Evolutionary conservation across 2,113 vertebrate genomes (phyloP), one percentile per base, ranked within the genome.

Genomic region (Gobiocypris rarus): DNA sequence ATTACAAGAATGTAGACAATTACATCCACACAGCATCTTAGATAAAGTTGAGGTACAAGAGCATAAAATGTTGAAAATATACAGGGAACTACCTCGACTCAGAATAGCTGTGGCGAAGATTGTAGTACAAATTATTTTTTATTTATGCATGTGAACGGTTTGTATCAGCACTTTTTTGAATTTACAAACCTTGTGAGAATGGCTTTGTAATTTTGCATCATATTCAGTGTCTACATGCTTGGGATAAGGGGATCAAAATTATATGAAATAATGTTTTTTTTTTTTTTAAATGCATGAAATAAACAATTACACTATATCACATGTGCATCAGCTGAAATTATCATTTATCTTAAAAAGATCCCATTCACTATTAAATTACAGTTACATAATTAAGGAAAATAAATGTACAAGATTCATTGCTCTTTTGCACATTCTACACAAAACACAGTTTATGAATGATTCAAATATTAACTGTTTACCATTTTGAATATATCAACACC

Each of bases 341-440:
- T 76, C 0, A 76, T 76, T 59, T 43, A 31, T 59, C 59, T 54
- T 75, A 65, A 17, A 73, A 84, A 22, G 17, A 58, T 75, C 13
- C 26, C 26, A 2, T 58, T 84, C 38, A 50, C 34, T 67, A 80
- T 81, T 83, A 73, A 70, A 77, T 85, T 71, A 82, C 41, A 86
- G 48, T 56, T 70, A 86, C 75, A 77, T 70, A 45, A 83, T 52
- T 71, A 63, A 50, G 71, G 56, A 73, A 59, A 85, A 34, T 75
- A 54, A 78, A 77, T 54, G 70, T 61, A 84, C 71, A 87, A 61
- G n/a, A 81, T 79, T 7, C n/a, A n/a, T 67, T 69, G 34, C 22
- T 54, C 73, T 67, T 58, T 24, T 50, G 73, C 75, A 79, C 63
- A 83, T 86, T 84, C 83, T 75, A 61, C 76, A 63, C 9, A 38